Percentiles rank a stretch among this genome's conserved stretches.
phyloP scores from a whole-genome alignment of 2,797 vertebrate genomes.

The Galaxias olidus region DNA sequence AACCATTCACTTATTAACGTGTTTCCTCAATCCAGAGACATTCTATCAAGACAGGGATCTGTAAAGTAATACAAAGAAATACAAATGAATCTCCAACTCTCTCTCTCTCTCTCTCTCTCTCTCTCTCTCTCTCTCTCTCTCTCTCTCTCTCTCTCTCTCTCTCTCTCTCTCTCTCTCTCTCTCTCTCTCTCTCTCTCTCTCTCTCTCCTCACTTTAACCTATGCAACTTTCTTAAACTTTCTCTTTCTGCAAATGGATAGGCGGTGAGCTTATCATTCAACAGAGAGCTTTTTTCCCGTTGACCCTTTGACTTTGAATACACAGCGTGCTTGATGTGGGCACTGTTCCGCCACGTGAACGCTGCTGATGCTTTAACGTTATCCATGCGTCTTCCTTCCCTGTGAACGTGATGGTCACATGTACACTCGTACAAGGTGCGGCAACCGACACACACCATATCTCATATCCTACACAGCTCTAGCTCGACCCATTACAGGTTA shows the following conservation, averaged over 20 bases:
- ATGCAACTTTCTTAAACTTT: too few relatives aligned
- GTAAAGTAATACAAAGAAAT: conserved; percentile 25
- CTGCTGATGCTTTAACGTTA: conserved; percentile 33
- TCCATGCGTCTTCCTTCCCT: neutral
- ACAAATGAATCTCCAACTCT: conserved; percentile 1
- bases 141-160: conserved; percentile 10
- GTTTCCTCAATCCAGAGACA: too few relatives aligned
- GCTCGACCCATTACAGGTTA: conserved; percentile 28
- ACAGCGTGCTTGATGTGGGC: conserved; percentile 13
- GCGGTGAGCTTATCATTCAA: neutral
- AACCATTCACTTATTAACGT: too few relatives aligned
- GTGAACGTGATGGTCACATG: neutral
- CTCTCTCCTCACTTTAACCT: conserved; percentile 2
- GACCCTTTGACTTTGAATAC: conserved; percentile 9
- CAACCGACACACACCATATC: conserved; percentile 35
- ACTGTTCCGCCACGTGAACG: conserved; percentile 22
- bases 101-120: conserved; percentile 5
- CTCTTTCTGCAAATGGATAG: too few relatives aligned
- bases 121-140: conserved; percentile 19
- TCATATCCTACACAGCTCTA: conserved; percentile 20
- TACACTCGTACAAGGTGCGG: conserved; percentile 17
- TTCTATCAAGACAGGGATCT: conserved; percentile 2
- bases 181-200: conserved; percentile 16
- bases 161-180: conserved; percentile 10
- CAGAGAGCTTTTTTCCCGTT: conserved; percentile 18